Evolutionary conservation across 2,113 vertebrate species (phyloP), one percentile per base, ranked within the genome.

Genomic region (Tursiops truncatus): DNA sequence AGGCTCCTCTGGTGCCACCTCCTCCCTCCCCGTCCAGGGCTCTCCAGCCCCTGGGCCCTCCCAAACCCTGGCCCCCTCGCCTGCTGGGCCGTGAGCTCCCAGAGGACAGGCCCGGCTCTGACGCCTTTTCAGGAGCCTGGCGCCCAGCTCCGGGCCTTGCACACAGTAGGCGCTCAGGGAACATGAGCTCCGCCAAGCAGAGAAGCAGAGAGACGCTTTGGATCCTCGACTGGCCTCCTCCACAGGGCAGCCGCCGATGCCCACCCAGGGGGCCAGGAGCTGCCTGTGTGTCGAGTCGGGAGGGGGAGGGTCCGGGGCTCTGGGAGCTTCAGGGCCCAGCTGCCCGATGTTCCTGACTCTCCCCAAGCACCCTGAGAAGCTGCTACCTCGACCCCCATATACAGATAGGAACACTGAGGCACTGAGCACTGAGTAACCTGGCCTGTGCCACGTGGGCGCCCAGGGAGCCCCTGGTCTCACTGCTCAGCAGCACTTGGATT

Each of bases 381-480:
- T 6, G 62, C 33, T 25, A 0, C 53, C 25, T 33, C 1, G 1
- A 41, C 12, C 33, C 38, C 68, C 14, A 0, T 13, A 14, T 8
- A 20, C 26, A 58, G 68, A 25, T 0, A 6, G 81, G 36, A 17
- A 7, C 2, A 17, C 13, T 2, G 26, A 95, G 80, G 33, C 12
- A 1, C 2, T 0, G 28, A 36, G 58, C 58, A 36, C n/a, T 12
- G 25, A 6, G 56, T 5, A 10, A 21, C 44, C 20, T 1, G 33
- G 50, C 36, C 71, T 4, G 5, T 2, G 7, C 25, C 36, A 3
- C 8, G 1, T 0, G 47, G 14, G 44, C 36, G 3, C 65, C 8
- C 1, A 31, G 12, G 6, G 10, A 63, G 8, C 3, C 50, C 31
- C 0, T 0, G 36, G 60, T 38, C 53, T 41, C 9, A 1, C 41